Conservation (phyloP, 2,888 invertebrate genomes). For the Chymomyza procnemis region DNA sequence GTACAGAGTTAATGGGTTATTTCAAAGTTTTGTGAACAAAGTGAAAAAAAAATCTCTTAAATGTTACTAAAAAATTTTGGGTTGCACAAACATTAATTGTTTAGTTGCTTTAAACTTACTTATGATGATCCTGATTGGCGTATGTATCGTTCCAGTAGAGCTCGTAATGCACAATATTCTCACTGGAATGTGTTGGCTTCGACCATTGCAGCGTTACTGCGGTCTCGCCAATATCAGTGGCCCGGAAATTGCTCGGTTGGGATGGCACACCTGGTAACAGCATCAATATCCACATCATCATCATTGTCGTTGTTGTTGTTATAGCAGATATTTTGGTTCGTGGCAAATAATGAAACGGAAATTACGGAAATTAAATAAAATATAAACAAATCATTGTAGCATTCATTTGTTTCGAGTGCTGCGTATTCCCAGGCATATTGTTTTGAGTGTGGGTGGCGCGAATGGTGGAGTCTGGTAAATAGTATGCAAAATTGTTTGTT, state of each 20-base stretch:
- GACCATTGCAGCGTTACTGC: slow-evolving; percentile 95
- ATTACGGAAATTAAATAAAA: slow-evolving; percentile 73
- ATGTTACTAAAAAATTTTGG: too few relatives aligned
- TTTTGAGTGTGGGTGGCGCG: too few relatives aligned
- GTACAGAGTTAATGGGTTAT: neutral
- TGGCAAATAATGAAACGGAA: slow-evolving; percentile 73
- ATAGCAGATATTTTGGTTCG: slow-evolving; percentile 49
- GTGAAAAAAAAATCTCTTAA: too few relatives aligned
- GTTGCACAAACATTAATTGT: neutral
- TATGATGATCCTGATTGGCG: slow-evolving; percentile 91
- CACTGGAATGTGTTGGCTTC: slow-evolving; percentile 92
- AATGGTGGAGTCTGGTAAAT: too few relatives aligned
- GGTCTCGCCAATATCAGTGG: slow-evolving; percentile 92
- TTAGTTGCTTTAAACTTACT: slow-evolving; percentile 79
- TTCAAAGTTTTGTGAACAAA: slow-evolving; percentile 1
- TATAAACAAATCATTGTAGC: slow-evolving; percentile 71
- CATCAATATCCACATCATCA: neutral
- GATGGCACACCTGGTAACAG: slow-evolving; percentile 90
- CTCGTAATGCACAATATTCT: slow-evolving; percentile 96
- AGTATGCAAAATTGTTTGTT: slow-evolving; percentile 14
- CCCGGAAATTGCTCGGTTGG: slow-evolving; percentile 94
- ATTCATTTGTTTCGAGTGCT: slow-evolving; percentile 35
- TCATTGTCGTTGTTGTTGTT: slow-evolving; percentile 17
- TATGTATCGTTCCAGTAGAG: slow-evolving; percentile 98
- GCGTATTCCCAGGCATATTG: slow-evolving; percentile 29